Conservation (phyloP, 2,797 vertebrate genomes). For the Cottoperca gobio region DNA sequence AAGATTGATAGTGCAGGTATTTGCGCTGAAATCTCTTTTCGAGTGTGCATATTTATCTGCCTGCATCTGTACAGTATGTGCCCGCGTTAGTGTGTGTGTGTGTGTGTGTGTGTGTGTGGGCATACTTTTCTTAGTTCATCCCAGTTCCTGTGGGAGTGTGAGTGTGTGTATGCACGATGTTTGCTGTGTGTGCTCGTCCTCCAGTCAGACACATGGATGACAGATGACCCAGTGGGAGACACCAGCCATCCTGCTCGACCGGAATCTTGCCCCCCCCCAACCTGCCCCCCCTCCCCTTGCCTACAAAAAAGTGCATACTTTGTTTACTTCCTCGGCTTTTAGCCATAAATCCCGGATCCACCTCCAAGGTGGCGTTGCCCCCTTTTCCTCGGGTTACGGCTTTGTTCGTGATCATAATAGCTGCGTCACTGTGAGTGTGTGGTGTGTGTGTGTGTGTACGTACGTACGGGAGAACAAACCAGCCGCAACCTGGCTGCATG, state of each 20-base stretch:
- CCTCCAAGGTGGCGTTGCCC: conserved; percentile 69
- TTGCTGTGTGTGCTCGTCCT: conserved; percentile 72
- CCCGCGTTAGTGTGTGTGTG: conserved; percentile 1
- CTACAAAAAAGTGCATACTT: conserved; percentile 75
- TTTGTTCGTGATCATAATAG: conserved; percentile 69
- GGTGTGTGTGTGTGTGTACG: conserved; percentile 47
- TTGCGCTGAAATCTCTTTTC: conserved; percentile 64
- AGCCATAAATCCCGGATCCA: conserved; percentile 76
- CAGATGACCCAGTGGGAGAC: conserved; percentile 83
- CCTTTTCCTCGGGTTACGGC: conserved; percentile 75
- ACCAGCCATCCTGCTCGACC: conserved; percentile 80
- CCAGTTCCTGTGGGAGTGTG: conserved; percentile 67
- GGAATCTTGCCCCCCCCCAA: conserved; percentile 56
- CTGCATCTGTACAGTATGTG: conserved; percentile 51
- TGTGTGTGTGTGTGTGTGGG: conserved; percentile 36
- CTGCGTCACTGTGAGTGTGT: conserved; percentile 61
- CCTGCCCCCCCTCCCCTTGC: conserved; percentile 25
- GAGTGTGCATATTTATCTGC: conserved; percentile 72
- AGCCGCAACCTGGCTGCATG: conserved; percentile 67
- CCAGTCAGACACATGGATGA: conserved; percentile 83
- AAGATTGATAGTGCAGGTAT: conserved; percentile 74
- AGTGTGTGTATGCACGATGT: conserved; percentile 51
- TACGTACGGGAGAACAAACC: conserved; percentile 55
- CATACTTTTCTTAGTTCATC: conserved; percentile 70
- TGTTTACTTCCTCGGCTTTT: conserved; percentile 80